These are phyloP conservation scores for Meteorus cinctellus DNA, from an alignment of 2,888 invertebrate genomes.

Conservation along the genomic window DNA sequence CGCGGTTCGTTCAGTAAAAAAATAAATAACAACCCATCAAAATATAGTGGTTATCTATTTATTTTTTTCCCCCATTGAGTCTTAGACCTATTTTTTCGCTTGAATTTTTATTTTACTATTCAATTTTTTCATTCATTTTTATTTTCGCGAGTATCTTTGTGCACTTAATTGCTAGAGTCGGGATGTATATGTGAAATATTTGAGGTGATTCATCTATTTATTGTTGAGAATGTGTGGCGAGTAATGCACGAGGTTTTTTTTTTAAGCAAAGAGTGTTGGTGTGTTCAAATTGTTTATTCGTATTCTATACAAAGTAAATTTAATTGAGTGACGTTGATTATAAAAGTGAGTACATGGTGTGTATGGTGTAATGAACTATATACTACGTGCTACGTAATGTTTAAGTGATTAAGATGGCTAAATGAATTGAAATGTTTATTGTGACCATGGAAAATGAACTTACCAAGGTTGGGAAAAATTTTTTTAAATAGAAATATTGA, in stretches of 20 bases:
- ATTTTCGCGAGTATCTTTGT: no score
- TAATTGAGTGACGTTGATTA: neutral
- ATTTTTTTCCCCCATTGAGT: neutral
- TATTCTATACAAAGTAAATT: neutral
- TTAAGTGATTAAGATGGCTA: neutral
- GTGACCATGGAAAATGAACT: neutral
- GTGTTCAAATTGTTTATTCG: neutral
- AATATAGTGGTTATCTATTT: neutral
- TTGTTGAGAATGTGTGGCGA: neutral
- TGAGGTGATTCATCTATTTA: neutral
- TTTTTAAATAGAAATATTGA: no score
- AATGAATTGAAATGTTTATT: neutral
- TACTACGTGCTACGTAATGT: neutral
- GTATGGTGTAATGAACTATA: neutral
- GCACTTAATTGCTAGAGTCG: no score
- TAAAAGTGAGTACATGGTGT: constrained; percentile 3
- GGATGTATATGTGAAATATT: neutral
- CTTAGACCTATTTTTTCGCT: no score
- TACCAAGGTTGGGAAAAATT: no score
- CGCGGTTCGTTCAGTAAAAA: neutral
- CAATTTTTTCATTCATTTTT: no score
- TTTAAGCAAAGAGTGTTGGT: neutral
- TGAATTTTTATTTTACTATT: no score
- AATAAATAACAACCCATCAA: neutral
- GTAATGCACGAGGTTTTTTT: neutral